Evolutionary conservation across 2,113 vertebrate genomes (phyloP).

Genomic region (Centropus unirufus): DNA sequence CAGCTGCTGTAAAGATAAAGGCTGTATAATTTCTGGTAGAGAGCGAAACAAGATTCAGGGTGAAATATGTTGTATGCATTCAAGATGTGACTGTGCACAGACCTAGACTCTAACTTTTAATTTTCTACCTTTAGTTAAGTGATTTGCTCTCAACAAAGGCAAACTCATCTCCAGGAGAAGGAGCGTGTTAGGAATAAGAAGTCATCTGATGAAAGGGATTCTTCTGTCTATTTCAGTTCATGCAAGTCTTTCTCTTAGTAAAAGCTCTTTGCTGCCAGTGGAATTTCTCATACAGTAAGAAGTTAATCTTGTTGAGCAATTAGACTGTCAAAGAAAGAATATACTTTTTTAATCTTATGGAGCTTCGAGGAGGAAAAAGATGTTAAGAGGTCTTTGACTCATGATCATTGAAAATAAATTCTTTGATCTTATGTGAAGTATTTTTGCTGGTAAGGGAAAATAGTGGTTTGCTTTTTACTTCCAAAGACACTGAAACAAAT

Average conservation of each 20-base stretch:
- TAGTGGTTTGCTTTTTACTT: neutral
- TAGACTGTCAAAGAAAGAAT: neutral
- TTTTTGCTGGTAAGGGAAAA: neutral
- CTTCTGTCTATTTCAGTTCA: neutral
- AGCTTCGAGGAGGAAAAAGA: neutral
- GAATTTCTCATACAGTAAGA: neutral
- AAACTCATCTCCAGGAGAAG: neutral
- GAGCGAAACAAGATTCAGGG: neutral
- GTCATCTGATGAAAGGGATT: neutral
- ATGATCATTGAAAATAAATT: neutral
- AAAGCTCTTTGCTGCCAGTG: neutral
- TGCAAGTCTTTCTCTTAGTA: neutral
- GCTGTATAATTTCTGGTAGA: neutral
- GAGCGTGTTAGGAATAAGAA: neutral
- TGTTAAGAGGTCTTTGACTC: slow-evolving; percentile 7
- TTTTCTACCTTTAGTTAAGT: neutral
- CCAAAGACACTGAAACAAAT: neutral
- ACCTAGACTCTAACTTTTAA: neutral
- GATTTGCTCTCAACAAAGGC: neutral
- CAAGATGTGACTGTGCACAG: neutral
- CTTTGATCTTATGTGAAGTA: neutral
- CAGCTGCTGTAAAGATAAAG: neutral
- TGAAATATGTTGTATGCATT: neutral
- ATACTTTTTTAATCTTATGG: neutral
- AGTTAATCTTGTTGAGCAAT: slow-evolving; percentile 21